Percentiles rank a stretch among this genome's conserved stretches.
phyloP scores from a whole-genome alignment of 2,113 vertebrate genomes.

The Diphyllodes magnificus region DNA sequence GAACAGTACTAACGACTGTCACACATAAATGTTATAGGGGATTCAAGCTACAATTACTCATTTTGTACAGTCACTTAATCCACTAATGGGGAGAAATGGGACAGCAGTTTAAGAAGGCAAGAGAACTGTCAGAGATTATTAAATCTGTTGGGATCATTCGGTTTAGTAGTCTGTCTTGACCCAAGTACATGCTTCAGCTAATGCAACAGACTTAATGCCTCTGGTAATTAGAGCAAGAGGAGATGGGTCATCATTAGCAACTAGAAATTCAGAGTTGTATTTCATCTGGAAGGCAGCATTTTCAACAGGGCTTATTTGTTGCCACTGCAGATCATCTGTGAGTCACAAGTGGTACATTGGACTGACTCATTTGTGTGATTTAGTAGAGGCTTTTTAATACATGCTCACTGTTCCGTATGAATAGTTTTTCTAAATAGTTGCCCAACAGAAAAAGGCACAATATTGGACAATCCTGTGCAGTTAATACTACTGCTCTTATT shows the following conservation, averaged over 20 bases:
- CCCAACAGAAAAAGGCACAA: background rate
- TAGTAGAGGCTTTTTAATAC: conserved; percentile 1
- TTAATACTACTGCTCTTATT: background rate
- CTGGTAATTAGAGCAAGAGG: conserved; percentile 46
- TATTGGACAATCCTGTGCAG: background rate
- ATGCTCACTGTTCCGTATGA: background rate
- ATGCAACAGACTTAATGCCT: conserved; percentile 37
- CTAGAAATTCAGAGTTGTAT: conserved; percentile 18
- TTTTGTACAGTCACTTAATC: conserved; percentile 50
- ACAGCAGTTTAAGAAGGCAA: conserved; percentile 50
- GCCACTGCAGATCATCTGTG: conserved; percentile 13
- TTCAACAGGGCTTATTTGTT: conserved; percentile 24
- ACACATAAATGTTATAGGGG: background rate
- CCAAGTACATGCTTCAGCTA: conserved; percentile 34
- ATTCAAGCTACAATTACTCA: conserved; percentile 30
- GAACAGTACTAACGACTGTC: background rate
- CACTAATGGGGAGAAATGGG: conserved; percentile 40
- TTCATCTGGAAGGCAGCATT: conserved; percentile 33
- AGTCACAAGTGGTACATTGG: background rate
- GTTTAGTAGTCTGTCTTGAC: conserved; percentile 33
- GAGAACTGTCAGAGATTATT: conserved; percentile 47
- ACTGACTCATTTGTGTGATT: conserved; percentile 37
- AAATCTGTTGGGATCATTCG: conserved; percentile 23
- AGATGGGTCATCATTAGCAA: conserved; percentile 32
- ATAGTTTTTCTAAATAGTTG: conserved; percentile 10